phyloP scores from a whole-genome alignment of 2,113 vertebrate genomes.

The Clarias batrachus region DNA sequence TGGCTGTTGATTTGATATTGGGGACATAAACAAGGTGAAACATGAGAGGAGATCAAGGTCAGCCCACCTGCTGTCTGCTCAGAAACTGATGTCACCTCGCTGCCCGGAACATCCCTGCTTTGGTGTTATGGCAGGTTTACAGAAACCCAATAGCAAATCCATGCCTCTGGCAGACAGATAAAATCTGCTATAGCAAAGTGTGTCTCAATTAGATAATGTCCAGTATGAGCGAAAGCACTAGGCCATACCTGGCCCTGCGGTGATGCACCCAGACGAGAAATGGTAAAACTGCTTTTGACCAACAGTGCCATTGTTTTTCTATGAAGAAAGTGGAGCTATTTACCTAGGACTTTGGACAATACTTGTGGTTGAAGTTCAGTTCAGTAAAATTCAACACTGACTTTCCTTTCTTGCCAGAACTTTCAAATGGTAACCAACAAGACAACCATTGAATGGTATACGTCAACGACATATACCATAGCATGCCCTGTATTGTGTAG shows the following conservation, averaged over 20 bases:
- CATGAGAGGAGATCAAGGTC: background rate
- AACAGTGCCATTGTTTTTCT: conserved; percentile 11
- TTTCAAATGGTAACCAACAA: background rate
- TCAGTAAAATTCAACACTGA: background rate
- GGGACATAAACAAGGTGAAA: conserved; percentile 15
- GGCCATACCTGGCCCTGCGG: conserved; percentile 32
- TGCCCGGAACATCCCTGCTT: conserved; percentile 69
- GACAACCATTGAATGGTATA: background rate
- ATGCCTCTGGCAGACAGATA: conserved; percentile 67
- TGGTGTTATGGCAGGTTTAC: conserved; percentile 69
- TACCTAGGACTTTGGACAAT: background rate
- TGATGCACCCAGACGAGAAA: background rate
- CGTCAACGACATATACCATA: background rate
- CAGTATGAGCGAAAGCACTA: conserved; percentile 58
- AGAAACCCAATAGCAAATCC: conserved; percentile 62
- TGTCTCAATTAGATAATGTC: conserved; percentile 70
- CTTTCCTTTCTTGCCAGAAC: background rate
- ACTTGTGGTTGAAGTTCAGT: background rate
- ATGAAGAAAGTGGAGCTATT: background rate
- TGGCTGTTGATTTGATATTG: conserved; percentile 3
- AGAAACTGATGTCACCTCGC: conserved; percentile 67
- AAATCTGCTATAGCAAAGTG: conserved; percentile 70
- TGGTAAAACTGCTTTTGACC: conserved; percentile 3
- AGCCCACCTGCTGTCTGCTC: conserved; percentile 64
- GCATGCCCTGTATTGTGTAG: too few species aligned